phyloP scores from a whole-genome alignment of 2,888 invertebrate genomes.

The Acanthosepion lycidas region DNA sequence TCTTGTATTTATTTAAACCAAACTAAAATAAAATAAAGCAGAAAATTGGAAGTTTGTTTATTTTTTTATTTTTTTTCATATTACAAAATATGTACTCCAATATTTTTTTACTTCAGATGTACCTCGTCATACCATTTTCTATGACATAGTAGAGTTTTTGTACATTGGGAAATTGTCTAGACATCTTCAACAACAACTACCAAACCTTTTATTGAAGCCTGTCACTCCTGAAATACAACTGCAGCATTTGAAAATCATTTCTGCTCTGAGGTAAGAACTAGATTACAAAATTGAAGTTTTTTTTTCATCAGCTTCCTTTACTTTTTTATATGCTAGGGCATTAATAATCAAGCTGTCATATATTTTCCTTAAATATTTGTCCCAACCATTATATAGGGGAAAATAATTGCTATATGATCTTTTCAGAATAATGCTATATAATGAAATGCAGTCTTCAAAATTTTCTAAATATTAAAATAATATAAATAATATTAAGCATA shows the following conservation, averaged over 20 bases:
- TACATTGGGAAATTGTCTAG: constrained; percentile 68
- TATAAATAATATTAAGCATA: no score
- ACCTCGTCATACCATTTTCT: constrained; percentile 72
- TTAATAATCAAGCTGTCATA: no score
- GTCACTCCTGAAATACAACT: constrained; percentile 70
- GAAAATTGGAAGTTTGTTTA: neutral
- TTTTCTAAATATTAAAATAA: no score
- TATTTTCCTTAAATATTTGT: no score
- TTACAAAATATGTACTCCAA: neutral
- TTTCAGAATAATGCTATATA: no score
- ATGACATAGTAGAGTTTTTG: constrained; percentile 72
- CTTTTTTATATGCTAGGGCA: no score
- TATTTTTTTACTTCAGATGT: constrained; percentile 42
- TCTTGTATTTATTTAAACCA: neutral
- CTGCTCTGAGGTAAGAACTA: constrained; percentile 66
- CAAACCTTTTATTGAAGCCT: constrained; percentile 67
- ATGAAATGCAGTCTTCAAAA: no score
- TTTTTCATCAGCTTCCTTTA: no score
- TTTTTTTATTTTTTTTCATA: neutral
- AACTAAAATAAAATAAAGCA: neutral
- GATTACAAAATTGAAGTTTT: neutral
- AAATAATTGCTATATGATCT: no score
- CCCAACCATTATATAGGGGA: no score
- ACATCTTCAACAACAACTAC: constrained; percentile 65
- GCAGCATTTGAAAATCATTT: constrained; percentile 70